phyloP scores from a whole-genome alignment of 2,888 invertebrate species.

The Serrognathus titanus region DNA sequence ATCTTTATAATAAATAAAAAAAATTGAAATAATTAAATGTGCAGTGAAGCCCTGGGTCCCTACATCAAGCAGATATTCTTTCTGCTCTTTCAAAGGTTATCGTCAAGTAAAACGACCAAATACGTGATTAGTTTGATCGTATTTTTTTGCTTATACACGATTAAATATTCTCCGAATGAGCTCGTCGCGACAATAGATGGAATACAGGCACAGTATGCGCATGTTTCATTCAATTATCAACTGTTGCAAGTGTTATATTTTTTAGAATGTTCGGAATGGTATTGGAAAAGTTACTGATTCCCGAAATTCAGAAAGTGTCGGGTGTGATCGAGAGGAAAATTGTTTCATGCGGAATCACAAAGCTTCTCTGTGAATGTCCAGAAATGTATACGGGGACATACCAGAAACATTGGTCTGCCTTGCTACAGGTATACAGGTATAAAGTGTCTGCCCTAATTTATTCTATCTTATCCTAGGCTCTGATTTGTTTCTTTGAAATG shows the following conservation, averaged over 20 bases:
- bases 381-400: constrained; percentile 67
- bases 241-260: background rate
- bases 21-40: constrained; percentile 4
- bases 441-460: background rate
- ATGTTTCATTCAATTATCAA: constrained; percentile 5
- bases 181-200: constrained; percentile 78
- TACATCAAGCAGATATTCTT: constrained; percentile 87
- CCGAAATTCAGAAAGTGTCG: constrained; percentile 83
- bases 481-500: constrained; percentile 85
- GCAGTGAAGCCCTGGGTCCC: constrained; percentile 66
- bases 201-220: constrained; percentile 79
- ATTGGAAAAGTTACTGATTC: constrained; percentile 79
- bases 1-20: background rate
- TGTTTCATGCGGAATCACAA: constrained; percentile 85
- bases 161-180: constrained; percentile 72
- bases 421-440: constrained; percentile 53
- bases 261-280: constrained; percentile 94
- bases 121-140: constrained; percentile 87
- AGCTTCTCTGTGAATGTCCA: constrained; percentile 76
- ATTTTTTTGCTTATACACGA: constrained; percentile 83
- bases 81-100: constrained; percentile 88
- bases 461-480: constrained; percentile 52
- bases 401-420: constrained; percentile 57
- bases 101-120: constrained; percentile 92
- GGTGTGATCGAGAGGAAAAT: constrained; percentile 84